phyloP scores from a whole-genome alignment of 2,888 invertebrate genomes.

The Cerceris rybyensis region DNA sequence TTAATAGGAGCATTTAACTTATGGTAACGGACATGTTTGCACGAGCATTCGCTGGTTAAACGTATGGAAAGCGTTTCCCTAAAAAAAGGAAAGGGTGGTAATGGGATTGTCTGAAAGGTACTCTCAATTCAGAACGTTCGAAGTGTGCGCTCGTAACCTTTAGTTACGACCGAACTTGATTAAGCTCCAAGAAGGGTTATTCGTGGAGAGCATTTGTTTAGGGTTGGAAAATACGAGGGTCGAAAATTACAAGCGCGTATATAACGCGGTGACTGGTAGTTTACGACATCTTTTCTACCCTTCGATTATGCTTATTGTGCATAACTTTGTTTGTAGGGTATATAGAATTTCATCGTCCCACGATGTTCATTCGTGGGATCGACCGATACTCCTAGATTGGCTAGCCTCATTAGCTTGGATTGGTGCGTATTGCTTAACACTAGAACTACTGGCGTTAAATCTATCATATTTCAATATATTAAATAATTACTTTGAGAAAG shows the following conservation, averaged over 20 bases:
- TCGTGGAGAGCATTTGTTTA: slow-evolving; percentile 48
- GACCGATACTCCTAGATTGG: too few relatives aligned
- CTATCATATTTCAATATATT: too few relatives aligned
- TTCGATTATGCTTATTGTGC: slow-evolving; percentile 20
- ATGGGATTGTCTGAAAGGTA: slow-evolving; percentile 30
- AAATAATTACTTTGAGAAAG: too few relatives aligned
- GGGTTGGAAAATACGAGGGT: slow-evolving; percentile 34
- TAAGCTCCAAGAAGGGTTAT: slow-evolving; percentile 51
- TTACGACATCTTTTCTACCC: slow-evolving; percentile 11
- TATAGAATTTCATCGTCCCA: too few relatives aligned
- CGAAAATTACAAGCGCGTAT: slow-evolving; percentile 16
- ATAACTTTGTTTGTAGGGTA: too few relatives aligned
- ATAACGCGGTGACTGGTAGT: neutral
- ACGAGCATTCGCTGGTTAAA: slow-evolving; percentile 17
- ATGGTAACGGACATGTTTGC: neutral
- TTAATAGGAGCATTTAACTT: neutral
- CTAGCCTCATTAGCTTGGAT: too few relatives aligned
- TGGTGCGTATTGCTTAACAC: too few relatives aligned
- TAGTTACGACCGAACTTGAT: slow-evolving; percentile 54
- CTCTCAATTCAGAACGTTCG: slow-evolving; percentile 28
- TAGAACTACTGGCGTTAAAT: too few relatives aligned
- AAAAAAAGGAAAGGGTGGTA: slow-evolving; percentile 15
- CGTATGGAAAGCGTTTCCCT: slow-evolving; percentile 28
- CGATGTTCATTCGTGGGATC: too few relatives aligned
- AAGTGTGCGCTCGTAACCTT: slow-evolving; percentile 33